Evolutionary conservation across 37 sponge, comb jelly and placozoan genomes (phyloP), one percentile per base, ranked within the genome.

Genomic region (Theonella swinhoei): DNA sequence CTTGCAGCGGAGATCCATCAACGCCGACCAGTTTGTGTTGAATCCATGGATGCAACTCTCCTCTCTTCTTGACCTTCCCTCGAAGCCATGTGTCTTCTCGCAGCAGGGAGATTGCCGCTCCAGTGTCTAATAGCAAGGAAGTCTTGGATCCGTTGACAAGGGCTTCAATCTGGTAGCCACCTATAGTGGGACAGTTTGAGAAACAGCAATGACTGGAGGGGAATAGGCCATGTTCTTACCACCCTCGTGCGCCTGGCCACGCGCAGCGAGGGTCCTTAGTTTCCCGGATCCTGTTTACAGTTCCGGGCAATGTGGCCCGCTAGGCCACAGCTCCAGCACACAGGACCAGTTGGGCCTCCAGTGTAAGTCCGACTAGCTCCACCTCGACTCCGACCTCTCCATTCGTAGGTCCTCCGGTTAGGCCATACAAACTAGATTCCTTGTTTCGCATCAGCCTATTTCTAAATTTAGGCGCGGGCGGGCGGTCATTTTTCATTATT

Each of bases 261-360:
- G 60, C 26, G 72, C 58, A 23, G 25, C 32, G 71, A 69, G 81
- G 70, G 81, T 69, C 26, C 69, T 17, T 32, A 30, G 83, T 72
- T 82, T 82, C 70, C 80, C 80, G 40, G 80, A 9, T 59, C 35
- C 39, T 69, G 37, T 38, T 37, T 39, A 47, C 83, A 82, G 17
- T 62, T 22, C 36, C 83, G 19, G 17, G 83, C 73, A 17, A 72
- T 32, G 83, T 82, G 83, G n/a, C 83, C 83, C 26, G 47, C 63
- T 24, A 34, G 22, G n/a, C 40, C 28, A 38, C 83, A 82, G 9
- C 34, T 70, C 64, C 74, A 72, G 71, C 83, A 82, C 24, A 32
- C 25, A 11, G 62, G n/a, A n/a, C n/a, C n/a, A n/a, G n/a, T n/a
- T n/a, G n/a, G n/a, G n/a, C n/a, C n/a, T n/a, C n/a, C n/a, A n/a